Evolutionary conservation across 23 tunicate species (phyloP).

Genomic region (Phallusia fumigata): DNA sequence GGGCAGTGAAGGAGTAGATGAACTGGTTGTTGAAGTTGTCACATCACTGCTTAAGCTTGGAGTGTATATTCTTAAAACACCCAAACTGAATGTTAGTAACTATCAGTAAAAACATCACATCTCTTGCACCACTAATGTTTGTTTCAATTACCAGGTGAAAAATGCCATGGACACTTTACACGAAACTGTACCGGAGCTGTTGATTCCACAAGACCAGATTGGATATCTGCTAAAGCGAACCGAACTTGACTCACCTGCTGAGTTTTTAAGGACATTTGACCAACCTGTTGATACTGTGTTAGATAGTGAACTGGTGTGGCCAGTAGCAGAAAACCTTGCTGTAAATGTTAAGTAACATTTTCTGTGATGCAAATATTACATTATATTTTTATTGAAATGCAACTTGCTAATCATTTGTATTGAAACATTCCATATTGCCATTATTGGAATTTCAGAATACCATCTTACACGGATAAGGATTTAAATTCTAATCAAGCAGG

Average conservation of each 20-base stretch:
- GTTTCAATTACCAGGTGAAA: constrained; percentile 29
- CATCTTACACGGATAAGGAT: too few relatives aligned
- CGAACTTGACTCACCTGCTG: constrained; percentile 73
- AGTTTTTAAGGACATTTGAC: constrained; percentile 60
- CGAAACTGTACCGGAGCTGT: constrained; percentile 79
- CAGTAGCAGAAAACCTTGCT: constrained; percentile 73
- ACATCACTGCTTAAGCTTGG: constrained; percentile 71
- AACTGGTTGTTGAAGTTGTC: constrained; percentile 74
- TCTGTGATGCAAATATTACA: background rate
- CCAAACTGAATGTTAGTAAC: constrained; percentile 74
- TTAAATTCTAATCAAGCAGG: too few relatives aligned
- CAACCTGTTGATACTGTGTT: constrained; percentile 75
- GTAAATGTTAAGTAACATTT: constrained; percentile 32
- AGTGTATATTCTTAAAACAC: constrained; percentile 63
- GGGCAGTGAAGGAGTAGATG: constrained; percentile 78
- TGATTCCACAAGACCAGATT: constrained; percentile 85
- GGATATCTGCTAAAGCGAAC: constrained; percentile 64
- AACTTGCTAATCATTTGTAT: too few relatives aligned
- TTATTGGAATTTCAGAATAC: too few relatives aligned
- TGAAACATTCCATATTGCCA: too few relatives aligned
- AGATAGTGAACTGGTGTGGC: constrained; percentile 86
- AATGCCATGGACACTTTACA: constrained; percentile 58
- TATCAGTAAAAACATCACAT: background rate
- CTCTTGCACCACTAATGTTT: background rate
- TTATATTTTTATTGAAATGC: background rate